A percentile compares a stretch with the other conserved stretches of the same genome.
Conservation (phyloP, 2,888 invertebrate species). For the Drosophila subsilvestris region DNA sequence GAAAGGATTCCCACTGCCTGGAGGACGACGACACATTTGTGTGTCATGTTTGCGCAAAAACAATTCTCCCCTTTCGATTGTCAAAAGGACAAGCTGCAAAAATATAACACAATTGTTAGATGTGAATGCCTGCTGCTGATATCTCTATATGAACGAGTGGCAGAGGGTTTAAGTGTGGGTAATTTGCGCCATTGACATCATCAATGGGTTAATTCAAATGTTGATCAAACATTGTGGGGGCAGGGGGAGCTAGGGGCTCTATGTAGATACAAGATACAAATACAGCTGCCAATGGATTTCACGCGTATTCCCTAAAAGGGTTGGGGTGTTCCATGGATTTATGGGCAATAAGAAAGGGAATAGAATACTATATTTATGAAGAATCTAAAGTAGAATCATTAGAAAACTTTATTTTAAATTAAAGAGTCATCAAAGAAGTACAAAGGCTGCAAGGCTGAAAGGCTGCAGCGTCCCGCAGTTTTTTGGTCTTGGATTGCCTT, state of each 20-base stretch:
- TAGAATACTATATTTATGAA: not conserved
- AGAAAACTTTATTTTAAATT: not conserved
- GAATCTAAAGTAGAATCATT: too few relatives aligned
- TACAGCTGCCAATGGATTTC: constrained; percentile 54
- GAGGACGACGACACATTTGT: constrained; percentile 41
- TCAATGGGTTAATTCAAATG: constrained; percentile 50
- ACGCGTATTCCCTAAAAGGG: constrained; percentile 13
- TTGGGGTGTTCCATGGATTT: not conserved
- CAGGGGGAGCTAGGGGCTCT: not conserved
- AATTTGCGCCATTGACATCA: constrained; percentile 41
- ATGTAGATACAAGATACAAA: constrained; percentile 31
- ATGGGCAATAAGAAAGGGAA: constrained; percentile 9
- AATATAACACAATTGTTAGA: constrained; percentile 42
- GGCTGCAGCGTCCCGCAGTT: too few relatives aligned
- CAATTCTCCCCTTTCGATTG: constrained; percentile 45
- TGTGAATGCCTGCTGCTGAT: constrained; percentile 9
- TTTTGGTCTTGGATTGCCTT: too few relatives aligned
- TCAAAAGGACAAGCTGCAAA: constrained; percentile 63
- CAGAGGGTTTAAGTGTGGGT: constrained; percentile 6
- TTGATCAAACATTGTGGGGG: constrained; percentile 49
- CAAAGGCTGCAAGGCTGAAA: too few relatives aligned
- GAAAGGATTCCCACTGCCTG: constrained; percentile 25
- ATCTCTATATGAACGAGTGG: constrained; percentile 16
- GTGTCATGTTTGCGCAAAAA: constrained; percentile 65
- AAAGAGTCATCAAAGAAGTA: not conserved